Percentiles rank a stretch among this genome's conserved stretches.
Conservation (phyloP, 2,113 vertebrate species). For the Bettongia penicillata region DNA sequence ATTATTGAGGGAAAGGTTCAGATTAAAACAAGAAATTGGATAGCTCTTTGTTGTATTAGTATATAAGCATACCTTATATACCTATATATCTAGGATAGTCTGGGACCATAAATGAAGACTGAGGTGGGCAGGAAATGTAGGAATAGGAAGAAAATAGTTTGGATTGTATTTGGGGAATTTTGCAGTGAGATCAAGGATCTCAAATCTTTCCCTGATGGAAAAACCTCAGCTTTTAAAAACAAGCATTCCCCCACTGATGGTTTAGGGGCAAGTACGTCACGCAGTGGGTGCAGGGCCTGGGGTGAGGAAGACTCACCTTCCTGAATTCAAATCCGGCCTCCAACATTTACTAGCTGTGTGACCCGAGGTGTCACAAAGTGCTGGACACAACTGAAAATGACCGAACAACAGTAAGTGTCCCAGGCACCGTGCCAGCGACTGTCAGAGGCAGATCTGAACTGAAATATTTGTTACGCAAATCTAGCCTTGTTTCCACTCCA, state of each 20-base stretch:
- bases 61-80: background rate
- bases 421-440: too few relatives aligned
- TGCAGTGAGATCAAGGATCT: background rate
- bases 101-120: background rate
- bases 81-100: background rate
- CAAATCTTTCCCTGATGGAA: background rate
- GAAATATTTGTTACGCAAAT: too few relatives aligned
- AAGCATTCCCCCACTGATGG: background rate
- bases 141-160: background rate
- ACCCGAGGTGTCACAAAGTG: too few relatives aligned
- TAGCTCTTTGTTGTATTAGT: background rate
- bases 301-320: too few relatives aligned
- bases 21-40: background rate
- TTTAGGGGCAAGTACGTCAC: background rate
- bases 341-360: too few relatives aligned
- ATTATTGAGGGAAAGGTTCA: background rate
- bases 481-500: too few relatives aligned
- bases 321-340: too few relatives aligned
- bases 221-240: background rate
- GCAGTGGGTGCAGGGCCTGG: too few relatives aligned
- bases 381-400: too few relatives aligned
- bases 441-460: too few relatives aligned
- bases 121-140: background rate
- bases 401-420: too few relatives aligned
- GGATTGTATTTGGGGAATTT: background rate